A percentile compares a stretch with the other conserved stretches of the same genome.
Evolutionary conservation across 1,140 invertebrate species (phyloP).

Genomic region (Carposina sasakii): DNA sequence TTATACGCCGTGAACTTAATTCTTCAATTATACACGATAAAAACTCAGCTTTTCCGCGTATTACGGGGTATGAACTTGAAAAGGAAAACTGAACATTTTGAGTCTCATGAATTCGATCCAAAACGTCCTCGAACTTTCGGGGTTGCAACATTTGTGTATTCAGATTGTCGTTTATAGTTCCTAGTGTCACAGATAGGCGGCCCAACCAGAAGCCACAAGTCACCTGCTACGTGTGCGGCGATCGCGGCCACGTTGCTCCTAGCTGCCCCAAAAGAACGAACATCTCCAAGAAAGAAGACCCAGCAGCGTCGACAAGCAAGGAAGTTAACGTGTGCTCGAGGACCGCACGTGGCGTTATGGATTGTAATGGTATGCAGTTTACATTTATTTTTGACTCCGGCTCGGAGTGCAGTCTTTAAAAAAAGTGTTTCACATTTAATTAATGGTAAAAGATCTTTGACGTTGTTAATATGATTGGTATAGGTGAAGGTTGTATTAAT

Average conservation of each 20-base stretch:
- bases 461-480: slow-evolving; percentile 9
- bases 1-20: too few relatives aligned
- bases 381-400: slow-evolving; percentile 12
- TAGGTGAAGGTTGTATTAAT: slow-evolving; percentile 6
- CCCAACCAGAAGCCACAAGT: too few relatives aligned
- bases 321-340: slow-evolving; percentile 7
- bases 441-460: slow-evolving; percentile 8
- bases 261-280: slow-evolving; percentile 12
- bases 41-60: too few relatives aligned
- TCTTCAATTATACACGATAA: too few relatives aligned
- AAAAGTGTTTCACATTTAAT: slow-evolving; percentile 2
- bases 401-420: slow-evolving; percentile 17
- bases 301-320: not conserved
- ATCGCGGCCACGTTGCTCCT: slow-evolving; percentile 13
- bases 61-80: too few relatives aligned
- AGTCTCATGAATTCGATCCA: too few relatives aligned
- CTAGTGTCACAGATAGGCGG: too few relatives aligned
- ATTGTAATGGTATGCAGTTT: not conserved
- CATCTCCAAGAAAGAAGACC: slow-evolving; percentile 21
- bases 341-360: not conserved
- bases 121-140: too few relatives aligned
- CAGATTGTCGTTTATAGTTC: too few relatives aligned
- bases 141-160: too few relatives aligned
- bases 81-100: too few relatives aligned
- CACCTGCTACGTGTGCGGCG: slow-evolving; percentile 17